Evolutionary conservation across 92 coral and sea anemone genomes (phyloP).

Genomic region (Porites divaricata): DNA sequence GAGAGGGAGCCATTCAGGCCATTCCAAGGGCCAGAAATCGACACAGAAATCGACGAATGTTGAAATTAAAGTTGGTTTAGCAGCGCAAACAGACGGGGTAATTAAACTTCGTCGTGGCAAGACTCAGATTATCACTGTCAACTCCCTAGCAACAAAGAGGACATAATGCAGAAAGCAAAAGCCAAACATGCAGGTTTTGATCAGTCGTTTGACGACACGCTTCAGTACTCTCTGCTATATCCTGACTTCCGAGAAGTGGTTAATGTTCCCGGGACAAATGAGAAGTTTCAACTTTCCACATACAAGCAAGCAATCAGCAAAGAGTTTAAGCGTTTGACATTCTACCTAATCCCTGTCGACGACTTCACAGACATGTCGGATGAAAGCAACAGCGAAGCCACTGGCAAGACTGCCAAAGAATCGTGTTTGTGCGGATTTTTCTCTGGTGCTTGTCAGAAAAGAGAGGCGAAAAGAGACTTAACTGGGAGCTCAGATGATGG

Average conservation of each 20-base stretch:
- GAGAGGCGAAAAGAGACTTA: background rate
- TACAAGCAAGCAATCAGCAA: conserved; percentile 70
- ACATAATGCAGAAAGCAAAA: conserved; percentile 53
- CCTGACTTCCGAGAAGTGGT: conserved; percentile 76
- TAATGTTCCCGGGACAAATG: conserved; percentile 70
- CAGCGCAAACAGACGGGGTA: conserved; percentile 61
- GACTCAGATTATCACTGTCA: conserved; percentile 60
- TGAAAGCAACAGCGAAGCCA: conserved; percentile 13
- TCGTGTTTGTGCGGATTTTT: conserved; percentile 7
- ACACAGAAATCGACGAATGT: conserved; percentile 38
- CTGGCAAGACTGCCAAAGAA: background rate
- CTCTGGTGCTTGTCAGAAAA: background rate
- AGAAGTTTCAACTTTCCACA: conserved; percentile 51
- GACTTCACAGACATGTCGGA: conserved; percentile 21
- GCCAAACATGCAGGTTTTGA: conserved; percentile 56
- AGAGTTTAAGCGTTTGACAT: conserved; percentile 73
- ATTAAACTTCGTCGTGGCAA: conserved; percentile 71
- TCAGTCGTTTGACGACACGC: conserved; percentile 61
- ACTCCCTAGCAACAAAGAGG: conserved; percentile 57
- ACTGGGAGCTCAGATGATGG: conserved; percentile 11
- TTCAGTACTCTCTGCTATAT: conserved; percentile 62
- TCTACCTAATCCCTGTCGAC: conserved; percentile 57
- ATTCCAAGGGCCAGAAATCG: background rate
- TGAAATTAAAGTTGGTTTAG: conserved; percentile 76
- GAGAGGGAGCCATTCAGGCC: conserved; percentile 13